These are phyloP conservation scores for human (Homo sapiens) DNA, from an alignment of 2,113 vertebrate genomes.

Conservation along the genomic window DNA sequence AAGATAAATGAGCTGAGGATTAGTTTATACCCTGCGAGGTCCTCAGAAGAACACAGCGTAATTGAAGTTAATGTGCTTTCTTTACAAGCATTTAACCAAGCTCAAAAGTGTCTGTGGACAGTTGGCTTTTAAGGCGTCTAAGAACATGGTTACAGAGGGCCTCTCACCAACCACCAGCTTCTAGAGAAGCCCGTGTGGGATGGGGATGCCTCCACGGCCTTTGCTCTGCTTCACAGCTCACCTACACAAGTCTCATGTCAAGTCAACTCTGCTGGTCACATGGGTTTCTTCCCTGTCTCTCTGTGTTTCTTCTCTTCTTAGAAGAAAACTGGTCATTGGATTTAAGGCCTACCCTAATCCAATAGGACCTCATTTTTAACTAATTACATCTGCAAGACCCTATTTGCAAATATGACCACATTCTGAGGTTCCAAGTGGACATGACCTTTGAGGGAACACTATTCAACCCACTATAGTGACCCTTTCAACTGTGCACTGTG, in stretches of 20 bases:
- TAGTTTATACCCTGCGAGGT: not conserved
- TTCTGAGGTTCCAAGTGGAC: not conserved
- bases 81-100: not conserved
- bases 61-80: not conserved
- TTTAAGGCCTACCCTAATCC: not conserved
- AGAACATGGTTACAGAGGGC: not conserved
- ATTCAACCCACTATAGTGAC: not conserved
- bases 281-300: not conserved
- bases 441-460: not conserved
- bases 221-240: not conserved
- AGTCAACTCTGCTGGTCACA: not conserved
- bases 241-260: not conserved
- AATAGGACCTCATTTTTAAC: not conserved
- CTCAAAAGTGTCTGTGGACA: not conserved
- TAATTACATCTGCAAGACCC: not conserved
- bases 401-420: not conserved
- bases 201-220: not conserved
- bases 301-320: not conserved
- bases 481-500: not conserved
- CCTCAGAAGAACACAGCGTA: not conserved
- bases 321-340: not conserved
- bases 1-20: not conserved
- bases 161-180: not conserved
- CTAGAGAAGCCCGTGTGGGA: not conserved
- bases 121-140: not conserved